These are phyloP conservation scores for Parthenolecanium corni DNA, from an alignment of 2,888 invertebrate species.

Conservation along the genomic window DNA sequence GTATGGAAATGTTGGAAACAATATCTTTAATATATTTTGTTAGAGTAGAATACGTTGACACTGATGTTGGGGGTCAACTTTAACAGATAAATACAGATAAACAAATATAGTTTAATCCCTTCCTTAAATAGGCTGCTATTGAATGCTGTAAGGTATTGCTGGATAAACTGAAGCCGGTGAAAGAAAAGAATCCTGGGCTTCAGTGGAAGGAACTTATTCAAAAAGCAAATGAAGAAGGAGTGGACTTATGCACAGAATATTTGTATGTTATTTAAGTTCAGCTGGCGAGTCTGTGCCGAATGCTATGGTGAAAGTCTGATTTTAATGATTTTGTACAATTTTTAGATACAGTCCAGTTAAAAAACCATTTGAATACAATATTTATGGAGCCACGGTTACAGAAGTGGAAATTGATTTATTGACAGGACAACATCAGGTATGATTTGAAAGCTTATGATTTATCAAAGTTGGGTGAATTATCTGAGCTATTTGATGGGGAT, in stretches of 20 bases:
- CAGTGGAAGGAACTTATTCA: slow-evolving; percentile 60
- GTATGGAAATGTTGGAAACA: too few species aligned
- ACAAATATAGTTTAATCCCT: too few species aligned
- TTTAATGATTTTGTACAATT: not conserved
- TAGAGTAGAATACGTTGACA: too few species aligned
- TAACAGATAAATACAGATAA: too few species aligned
- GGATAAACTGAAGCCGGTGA: slow-evolving; percentile 59
- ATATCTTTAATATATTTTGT: too few species aligned
- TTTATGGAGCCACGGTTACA: slow-evolving; percentile 68
- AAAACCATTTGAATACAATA: not conserved
- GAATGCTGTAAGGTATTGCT: slow-evolving; percentile 24
- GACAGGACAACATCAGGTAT: slow-evolving; percentile 78
- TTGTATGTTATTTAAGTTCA: slow-evolving; percentile 11
- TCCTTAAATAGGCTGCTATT: slow-evolving; percentile 23
- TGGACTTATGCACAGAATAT: slow-evolving; percentile 12
- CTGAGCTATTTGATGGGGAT: too few species aligned
- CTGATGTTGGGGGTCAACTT: too few species aligned
- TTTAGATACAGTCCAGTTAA: not conserved
- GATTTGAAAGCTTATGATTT: too few species aligned
- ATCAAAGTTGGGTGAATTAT: too few species aligned
- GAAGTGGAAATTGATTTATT: slow-evolving; percentile 89
- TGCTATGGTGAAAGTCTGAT: not conserved
- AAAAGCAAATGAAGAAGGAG: not conserved
- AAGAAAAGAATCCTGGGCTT: slow-evolving; percentile 57
- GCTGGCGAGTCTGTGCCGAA: too few species aligned